A percentile compares a stretch with the other conserved stretches of the same genome.
Conservation (phyloP, 2,113 vertebrate species). For the Lepus americanus region DNA sequence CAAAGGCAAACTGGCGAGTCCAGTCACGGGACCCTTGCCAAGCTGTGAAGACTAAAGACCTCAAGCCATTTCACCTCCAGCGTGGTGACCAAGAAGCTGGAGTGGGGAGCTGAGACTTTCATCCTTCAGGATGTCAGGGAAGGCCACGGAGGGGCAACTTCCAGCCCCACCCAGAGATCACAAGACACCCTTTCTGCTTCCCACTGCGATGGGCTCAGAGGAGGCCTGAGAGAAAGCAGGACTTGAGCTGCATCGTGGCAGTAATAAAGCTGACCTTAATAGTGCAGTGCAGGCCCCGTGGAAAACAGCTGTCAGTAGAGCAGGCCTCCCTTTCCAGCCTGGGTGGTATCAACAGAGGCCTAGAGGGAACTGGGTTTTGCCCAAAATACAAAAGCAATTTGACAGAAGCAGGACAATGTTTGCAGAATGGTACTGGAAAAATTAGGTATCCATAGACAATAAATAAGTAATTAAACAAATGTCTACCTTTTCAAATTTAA, state of each 20-base stretch:
- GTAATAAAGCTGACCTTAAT: neutral
- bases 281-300: neutral
- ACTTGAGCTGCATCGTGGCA: neutral
- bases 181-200: neutral
- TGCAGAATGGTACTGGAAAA: neutral
- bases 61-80: too few species aligned
- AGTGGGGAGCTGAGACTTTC: neutral
- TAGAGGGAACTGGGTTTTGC: neutral
- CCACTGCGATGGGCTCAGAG: neutral
- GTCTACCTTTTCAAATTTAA: constrained; percentile 4
- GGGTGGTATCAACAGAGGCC: neutral
- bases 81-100: neutral
- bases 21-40: neutral
- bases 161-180: neutral
- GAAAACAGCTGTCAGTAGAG: neutral
- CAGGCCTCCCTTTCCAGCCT: neutral
- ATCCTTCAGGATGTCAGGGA: neutral
- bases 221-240: neutral
- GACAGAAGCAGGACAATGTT: neutral
- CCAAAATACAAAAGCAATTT: neutral
- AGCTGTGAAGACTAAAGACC: neutral
- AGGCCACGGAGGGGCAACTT: neutral
- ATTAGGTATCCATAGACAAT: neutral
- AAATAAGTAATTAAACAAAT: neutral
- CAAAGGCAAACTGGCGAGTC: neutral